Conservation (phyloP, 2,888 invertebrate genomes). For the Tuta absoluta region DNA sequence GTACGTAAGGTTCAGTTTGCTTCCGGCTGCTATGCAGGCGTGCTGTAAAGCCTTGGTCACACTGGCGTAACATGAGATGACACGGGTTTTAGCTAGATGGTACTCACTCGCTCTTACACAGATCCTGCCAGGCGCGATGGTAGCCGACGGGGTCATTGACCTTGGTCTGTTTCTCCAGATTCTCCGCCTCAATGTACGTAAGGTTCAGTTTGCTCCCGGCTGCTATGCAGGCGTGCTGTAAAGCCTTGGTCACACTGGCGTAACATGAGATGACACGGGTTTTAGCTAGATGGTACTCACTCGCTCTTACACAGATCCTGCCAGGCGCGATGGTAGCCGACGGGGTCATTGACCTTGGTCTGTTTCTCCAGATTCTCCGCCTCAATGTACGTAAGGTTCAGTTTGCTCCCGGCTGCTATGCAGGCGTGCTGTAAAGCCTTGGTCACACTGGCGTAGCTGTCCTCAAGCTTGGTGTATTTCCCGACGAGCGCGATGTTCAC, state of each 20-base stretch:
- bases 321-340: conserved; percentile 96
- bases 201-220: conserved; percentile 92
- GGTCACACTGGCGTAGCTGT: conserved; percentile 97
- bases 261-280: no score
- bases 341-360: conserved; percentile 87
- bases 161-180: conserved; percentile 89
- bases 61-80: no score
- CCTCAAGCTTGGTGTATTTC: conserved; percentile 97
- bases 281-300: conserved; percentile 71
- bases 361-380: conserved; percentile 92
- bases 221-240: conserved; percentile 95
- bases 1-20: conserved; percentile 92
- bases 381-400: conserved; percentile 94
- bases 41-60: neutral
- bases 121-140: conserved; percentile 96
- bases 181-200: conserved; percentile 94
- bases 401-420: conserved; percentile 90
- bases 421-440: conserved; percentile 98
- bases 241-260: no score
- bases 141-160: conserved; percentile 90
- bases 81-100: no score
- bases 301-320: conserved; percentile 92
- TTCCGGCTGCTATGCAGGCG: conserved; percentile 85
- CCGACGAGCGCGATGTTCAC: conserved; percentile 96
- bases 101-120: conserved; percentile 52